Evolutionary conservation across 2,797 vertebrate genomes (phyloP), one percentile per base, ranked within the genome.

Genomic region (Triplophysa bombifrons): DNA sequence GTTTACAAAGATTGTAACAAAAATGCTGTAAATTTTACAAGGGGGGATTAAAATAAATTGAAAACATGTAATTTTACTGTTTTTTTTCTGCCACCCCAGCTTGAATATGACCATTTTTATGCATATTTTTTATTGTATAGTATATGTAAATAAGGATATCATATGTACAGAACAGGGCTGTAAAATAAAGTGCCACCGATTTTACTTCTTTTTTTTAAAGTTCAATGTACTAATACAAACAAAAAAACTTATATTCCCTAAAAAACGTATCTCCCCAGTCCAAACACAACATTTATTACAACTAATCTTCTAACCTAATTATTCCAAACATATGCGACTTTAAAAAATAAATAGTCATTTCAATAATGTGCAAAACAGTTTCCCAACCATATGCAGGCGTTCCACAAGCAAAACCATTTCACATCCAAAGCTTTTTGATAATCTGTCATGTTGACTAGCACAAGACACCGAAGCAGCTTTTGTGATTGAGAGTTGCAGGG

Each of bases 401-500:
- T 48, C 16, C 41, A 76, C 64, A 25, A 16, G 16, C 38, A 77
- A 56, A 58, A 58, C 41, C 27, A 16, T n/a, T 58, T 56, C 9
- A 27, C 22, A 67, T 48, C 25, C 17, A 34, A 27, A 2, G 27
- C 53, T 56, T 70, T 51, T 16, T 61, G 38, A 77, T 77, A 55
- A 46, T 44, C 19, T 50, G 19, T 12, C 44, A 2, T 63, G 67
- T 22, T 51, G 25, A 53, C n/a, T 9, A 17, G 44, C 27, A 38
- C 13, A 78, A 63, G 14, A 25, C 61, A 17, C 48, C 25, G 48
- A 10, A 70, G 25, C 65, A 38, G 56, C 44, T 61, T 48, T 44
- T 77, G 67, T 53, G 55, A 65, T 60, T 27, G 10, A 58, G 41
- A 58, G n/a, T 74, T 74, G 11, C 64, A 64, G 75, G 81, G 80